phyloP scores from a whole-genome alignment of 2,797 vertebrate genomes.

The Lagocephalus sceleratus region DNA sequence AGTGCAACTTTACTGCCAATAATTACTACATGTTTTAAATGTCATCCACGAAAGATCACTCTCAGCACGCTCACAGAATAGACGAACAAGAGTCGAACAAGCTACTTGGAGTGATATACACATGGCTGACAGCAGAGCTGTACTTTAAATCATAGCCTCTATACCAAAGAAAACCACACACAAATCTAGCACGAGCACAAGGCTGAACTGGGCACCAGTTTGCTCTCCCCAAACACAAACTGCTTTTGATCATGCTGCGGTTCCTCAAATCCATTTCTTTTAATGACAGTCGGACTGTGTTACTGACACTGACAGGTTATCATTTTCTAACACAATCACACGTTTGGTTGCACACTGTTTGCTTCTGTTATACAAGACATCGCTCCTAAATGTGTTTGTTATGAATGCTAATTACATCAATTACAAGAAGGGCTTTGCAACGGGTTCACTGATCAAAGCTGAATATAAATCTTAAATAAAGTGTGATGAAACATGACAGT shows the following conservation, averaged over 20 bases:
- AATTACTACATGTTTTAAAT: too few relatives aligned
- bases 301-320: constrained; percentile 38
- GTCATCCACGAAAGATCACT: too few relatives aligned
- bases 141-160: constrained; percentile 31
- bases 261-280: constrained; percentile 25
- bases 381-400: background rate
- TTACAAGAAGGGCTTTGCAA: background rate
- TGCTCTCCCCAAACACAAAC: constrained; percentile 21
- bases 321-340: constrained; percentile 16
- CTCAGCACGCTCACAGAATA: background rate
- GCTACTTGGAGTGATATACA: constrained; percentile 27
- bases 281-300: constrained; percentile 32
- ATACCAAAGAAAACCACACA: constrained; percentile 28
- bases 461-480: background rate
- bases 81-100: constrained; percentile 21
- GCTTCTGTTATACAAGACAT: background rate
- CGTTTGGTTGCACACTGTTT: constrained; percentile 4
- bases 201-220: constrained; percentile 18
- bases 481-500: background rate
- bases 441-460: background rate
- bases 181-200: constrained; percentile 18
- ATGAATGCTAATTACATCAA: background rate
- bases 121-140: constrained; percentile 18
- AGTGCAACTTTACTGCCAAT: too few relatives aligned
- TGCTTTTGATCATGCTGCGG: constrained; percentile 35